A percentile compares a stretch with the other conserved stretches of the same genome.
Conservation (phyloP, 2,888 invertebrate species). For the Tetheella fluctuosa region DNA sequence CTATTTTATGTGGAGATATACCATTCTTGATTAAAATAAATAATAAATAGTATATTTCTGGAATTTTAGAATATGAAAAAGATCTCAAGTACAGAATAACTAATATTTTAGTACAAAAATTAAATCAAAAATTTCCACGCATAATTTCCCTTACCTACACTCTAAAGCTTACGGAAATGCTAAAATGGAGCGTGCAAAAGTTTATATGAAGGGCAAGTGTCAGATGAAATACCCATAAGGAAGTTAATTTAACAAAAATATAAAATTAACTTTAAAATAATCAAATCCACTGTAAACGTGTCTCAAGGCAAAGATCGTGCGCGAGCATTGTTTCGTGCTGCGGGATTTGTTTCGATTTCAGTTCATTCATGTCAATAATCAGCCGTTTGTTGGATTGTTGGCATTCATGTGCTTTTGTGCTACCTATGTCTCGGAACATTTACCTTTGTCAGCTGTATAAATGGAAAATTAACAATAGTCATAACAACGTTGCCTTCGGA, state of each 20-base stretch:
- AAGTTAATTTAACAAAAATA: slow-evolving; percentile 14
- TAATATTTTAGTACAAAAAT: no score
- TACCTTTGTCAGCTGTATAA: neutral
- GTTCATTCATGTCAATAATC: slow-evolving; percentile 45
- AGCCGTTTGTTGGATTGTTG: slow-evolving; percentile 26
- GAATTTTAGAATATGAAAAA: no score
- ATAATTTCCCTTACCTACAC: neutral
- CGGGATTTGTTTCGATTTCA: slow-evolving; percentile 39
- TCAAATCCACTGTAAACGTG: slow-evolving; percentile 21
- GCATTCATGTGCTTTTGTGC: slow-evolving; percentile 17
- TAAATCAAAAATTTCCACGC: neutral
- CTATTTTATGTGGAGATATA: no score
- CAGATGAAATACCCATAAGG: slow-evolving; percentile 3
- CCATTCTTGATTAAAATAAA: no score
- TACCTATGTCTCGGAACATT: slow-evolving; percentile 10
- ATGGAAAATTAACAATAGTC: neutral
- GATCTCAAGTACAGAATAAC: no score
- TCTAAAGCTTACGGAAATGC: neutral
- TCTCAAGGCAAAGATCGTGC: slow-evolving; percentile 35
- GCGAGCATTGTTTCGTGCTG: slow-evolving; percentile 35
- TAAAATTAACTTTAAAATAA: slow-evolving; percentile 23
- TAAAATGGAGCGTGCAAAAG: neutral
- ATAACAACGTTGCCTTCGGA: slow-evolving; percentile 4
- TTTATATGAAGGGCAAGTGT: slow-evolving; percentile 1
- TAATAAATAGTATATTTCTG: no score